These are phyloP conservation scores for Castor canadensis DNA, from an alignment of 2,113 vertebrate species.

Conservation along the genomic window DNA sequence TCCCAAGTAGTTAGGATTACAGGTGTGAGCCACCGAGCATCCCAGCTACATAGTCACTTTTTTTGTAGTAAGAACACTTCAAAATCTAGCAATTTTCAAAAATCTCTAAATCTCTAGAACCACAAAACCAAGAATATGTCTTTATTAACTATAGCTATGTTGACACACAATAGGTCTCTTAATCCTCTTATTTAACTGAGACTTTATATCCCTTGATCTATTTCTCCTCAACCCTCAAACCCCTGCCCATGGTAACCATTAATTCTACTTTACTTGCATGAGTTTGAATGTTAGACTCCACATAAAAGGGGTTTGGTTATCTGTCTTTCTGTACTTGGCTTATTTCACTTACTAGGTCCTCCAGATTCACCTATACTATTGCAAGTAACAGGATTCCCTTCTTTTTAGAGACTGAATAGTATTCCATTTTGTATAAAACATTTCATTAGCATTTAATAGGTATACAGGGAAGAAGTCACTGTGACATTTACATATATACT, in stretches of 20 bases:
- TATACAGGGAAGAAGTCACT: too few relatives aligned
- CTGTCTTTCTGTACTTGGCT: background rate
- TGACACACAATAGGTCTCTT: background rate
- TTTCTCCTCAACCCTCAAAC: background rate
- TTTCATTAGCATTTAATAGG: too few relatives aligned
- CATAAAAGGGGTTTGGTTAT: background rate
- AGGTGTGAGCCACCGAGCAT: too few relatives aligned
- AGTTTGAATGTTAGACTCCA: background rate
- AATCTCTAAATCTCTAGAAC: background rate
- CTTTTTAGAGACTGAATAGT: background rate
- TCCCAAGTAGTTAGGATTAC: too few relatives aligned
- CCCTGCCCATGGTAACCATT: background rate
- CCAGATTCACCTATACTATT: background rate
- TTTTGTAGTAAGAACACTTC: background rate
- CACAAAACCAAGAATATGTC: background rate
- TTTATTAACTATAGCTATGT: background rate
- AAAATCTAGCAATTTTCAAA: background rate
- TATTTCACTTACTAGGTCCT: background rate
- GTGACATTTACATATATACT: too few relatives aligned
- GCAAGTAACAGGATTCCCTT: background rate
- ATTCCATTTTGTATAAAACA: background rate
- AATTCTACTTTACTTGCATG: background rate
- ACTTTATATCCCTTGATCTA: background rate
- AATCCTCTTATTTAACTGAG: background rate
- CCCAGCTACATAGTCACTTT: too few relatives aligned